Conservation (phyloP, 1,140 invertebrate genomes). For the Lerema accius region DNA sequence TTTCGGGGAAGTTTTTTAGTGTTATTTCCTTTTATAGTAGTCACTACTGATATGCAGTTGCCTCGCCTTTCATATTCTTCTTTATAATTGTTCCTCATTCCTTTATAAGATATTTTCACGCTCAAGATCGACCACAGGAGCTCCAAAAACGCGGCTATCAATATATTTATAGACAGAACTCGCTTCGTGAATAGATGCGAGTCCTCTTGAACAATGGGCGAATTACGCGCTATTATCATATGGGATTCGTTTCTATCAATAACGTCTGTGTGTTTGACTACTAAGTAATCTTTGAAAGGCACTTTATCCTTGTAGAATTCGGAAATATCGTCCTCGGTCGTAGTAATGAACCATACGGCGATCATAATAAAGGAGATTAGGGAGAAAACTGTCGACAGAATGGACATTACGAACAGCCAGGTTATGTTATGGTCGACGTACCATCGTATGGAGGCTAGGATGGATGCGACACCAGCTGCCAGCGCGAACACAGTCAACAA, state of each 20-base stretch:
- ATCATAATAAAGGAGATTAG: constrained; percentile 68
- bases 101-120: constrained; percentile 83
- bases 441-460: constrained; percentile 85
- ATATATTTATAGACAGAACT: constrained; percentile 83
- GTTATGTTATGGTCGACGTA: constrained; percentile 86
- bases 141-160: constrained; percentile 84
- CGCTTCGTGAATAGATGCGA: constrained; percentile 64
- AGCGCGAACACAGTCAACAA: constrained; percentile 81
- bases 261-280: constrained; percentile 66
- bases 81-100: constrained; percentile 84
- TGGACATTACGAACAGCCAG: constrained; percentile 83
- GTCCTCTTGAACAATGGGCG: constrained; percentile 43
- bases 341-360: constrained; percentile 63
- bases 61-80: constrained; percentile 78
- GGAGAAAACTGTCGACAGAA: constrained; percentile 77
- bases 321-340: constrained; percentile 55
- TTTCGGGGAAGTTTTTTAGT: constrained; percentile 71
- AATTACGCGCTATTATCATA: constrained; percentile 59
- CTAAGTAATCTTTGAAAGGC: constrained; percentile 65
- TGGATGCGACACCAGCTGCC: constrained; percentile 81
- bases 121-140: constrained; percentile 84
- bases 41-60: constrained; percentile 79
- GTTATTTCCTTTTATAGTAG: constrained; percentile 80
- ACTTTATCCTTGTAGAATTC: constrained; percentile 74
- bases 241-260: constrained; percentile 67